Evolutionary conservation across 2,888 invertebrate genomes (phyloP).

Genomic region (Dynastes tityus): DNA sequence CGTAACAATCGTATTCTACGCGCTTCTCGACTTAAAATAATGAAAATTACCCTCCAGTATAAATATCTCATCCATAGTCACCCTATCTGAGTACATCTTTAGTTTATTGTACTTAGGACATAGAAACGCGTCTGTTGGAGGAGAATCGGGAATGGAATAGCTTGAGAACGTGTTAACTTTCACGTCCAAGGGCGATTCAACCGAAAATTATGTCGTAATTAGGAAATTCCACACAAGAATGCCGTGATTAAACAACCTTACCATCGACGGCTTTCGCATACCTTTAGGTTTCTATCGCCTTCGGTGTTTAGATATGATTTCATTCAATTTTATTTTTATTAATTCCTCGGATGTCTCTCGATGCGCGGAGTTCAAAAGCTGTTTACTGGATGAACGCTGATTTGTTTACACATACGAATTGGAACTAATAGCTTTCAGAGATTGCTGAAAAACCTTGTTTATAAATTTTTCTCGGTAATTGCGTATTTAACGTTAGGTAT

Average conservation of each 20-base stretch:
- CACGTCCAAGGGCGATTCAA: constrained; percentile 32
- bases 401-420: constrained; percentile 4
- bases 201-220: constrained; percentile 34
- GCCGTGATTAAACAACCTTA: constrained; percentile 32
- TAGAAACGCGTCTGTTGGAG: background rate
- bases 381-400: constrained; percentile 4
- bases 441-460: background rate
- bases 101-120: constrained; percentile 21
- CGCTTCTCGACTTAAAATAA: background rate
- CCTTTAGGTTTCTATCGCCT: constrained; percentile 24
- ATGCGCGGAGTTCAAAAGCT: constrained; percentile 10
- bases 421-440: background rate
- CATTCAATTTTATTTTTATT: constrained; percentile 24
- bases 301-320: constrained; percentile 31
- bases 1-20: background rate
- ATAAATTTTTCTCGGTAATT: background rate
- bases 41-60: background rate
- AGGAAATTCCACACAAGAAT: constrained; percentile 23
- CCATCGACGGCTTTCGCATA: constrained; percentile 17
- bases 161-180: constrained; percentile 35
- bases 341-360: constrained; percentile 11
- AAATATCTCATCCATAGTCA: constrained; percentile 8
- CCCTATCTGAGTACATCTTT: constrained; percentile 9
- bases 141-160: constrained; percentile 6
- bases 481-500: background rate